Conservation (phyloP, 2,797 vertebrate species). For the Chrysocyon brachyurus region DNA sequence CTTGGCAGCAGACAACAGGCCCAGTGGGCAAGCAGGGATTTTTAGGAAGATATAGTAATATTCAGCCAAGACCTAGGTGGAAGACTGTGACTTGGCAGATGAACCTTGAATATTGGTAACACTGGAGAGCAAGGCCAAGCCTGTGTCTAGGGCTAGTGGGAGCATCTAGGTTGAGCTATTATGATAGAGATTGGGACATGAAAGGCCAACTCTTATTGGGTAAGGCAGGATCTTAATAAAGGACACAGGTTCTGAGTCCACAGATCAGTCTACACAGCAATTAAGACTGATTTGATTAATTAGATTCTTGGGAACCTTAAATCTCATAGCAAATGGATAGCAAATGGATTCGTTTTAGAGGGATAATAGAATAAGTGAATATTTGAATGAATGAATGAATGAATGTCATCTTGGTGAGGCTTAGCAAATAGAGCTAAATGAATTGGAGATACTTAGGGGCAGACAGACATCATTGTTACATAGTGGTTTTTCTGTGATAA, state of each 20-base stretch:
- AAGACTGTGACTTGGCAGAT: not conserved
- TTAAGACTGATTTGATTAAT: not conserved
- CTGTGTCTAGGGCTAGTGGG: not conserved
- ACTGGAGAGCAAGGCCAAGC: not conserved
- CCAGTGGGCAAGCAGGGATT: not conserved
- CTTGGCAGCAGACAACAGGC: not conserved
- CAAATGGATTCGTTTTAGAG: constrained; percentile 14
- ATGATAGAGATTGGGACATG: not conserved
- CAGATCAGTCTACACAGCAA: not conserved
- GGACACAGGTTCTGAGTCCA: not conserved
- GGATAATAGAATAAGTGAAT: not conserved
- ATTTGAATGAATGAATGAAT: constrained; percentile 9
- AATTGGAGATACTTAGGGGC: not conserved
- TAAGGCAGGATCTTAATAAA: not conserved
- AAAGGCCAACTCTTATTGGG: not conserved
- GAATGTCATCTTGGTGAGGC: not conserved
- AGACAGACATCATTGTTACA: not conserved
- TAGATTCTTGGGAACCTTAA: not conserved
- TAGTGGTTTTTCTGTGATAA: not conserved
- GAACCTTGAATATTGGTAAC: not conserved
- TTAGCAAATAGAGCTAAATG: not conserved
- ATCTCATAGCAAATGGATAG: not conserved
- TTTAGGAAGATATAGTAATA: not conserved
- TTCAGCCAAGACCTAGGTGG: not conserved
- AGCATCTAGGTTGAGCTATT: not conserved